These are phyloP conservation scores for Rhynchonycteris naso DNA, from an alignment of 2,797 vertebrate genomes.

Conservation along the genomic window DNA sequence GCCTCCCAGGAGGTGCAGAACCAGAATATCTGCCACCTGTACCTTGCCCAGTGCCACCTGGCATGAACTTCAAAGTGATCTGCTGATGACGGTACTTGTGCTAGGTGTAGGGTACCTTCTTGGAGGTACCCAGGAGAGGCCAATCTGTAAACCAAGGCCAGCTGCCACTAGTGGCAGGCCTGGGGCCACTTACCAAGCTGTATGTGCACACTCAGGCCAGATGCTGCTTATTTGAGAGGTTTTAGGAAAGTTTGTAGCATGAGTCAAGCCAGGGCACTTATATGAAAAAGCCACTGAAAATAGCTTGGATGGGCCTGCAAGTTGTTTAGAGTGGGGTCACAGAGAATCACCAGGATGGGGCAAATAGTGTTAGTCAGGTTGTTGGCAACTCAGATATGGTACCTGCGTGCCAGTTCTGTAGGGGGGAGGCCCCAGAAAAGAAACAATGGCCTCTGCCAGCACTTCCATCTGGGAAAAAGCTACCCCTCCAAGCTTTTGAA, in stretches of 20 bases:
- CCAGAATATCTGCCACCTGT: background rate
- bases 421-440: background rate
- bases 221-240: background rate
- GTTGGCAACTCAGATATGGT: background rate
- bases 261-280: background rate
- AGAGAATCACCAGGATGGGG: background rate
- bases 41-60: background rate
- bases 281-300: background rate
- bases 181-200: background rate
- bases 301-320: background rate
- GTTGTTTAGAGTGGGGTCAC: background rate
- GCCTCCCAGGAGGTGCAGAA: background rate
- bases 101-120: background rate
- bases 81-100: background rate
- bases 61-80: background rate
- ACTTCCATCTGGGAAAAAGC: background rate
- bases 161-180: background rate
- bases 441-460: background rate
- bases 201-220: background rate
- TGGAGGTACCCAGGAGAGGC: background rate
- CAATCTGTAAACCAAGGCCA: background rate
- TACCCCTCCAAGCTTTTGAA: background rate
- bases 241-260: background rate
- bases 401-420: background rate
- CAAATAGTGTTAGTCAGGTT: background rate